Percentiles rank a stretch among this genome's conserved stretches.
These are phyloP conservation scores for Drosophila paramelanica DNA, from an alignment of 2,888 invertebrate species.

Conservation along the genomic window DNA sequence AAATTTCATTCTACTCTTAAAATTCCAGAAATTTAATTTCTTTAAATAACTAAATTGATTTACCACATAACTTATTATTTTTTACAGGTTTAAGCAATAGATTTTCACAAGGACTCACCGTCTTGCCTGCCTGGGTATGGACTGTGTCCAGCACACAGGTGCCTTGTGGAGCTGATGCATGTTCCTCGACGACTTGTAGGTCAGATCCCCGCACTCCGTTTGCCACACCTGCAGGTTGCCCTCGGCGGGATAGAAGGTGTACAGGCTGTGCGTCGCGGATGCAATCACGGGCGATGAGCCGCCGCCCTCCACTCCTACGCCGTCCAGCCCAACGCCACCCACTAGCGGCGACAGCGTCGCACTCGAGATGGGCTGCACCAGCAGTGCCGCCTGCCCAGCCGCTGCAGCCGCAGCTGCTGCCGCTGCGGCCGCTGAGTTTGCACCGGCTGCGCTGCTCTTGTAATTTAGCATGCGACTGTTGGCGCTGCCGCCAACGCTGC, in stretches of 20 bases:
- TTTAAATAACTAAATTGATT: too few species aligned
- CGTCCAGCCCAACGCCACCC: conserved; percentile 62
- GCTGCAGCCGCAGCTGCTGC: conserved; percentile 50
- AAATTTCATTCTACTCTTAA: too few species aligned
- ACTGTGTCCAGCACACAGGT: conserved; percentile 85
- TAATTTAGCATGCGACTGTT: conserved; percentile 82
- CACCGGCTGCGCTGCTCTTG: conserved; percentile 60
- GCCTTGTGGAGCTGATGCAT: conserved; percentile 84
- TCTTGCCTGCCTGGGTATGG: conserved; percentile 85
- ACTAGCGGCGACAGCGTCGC: conserved; percentile 78
- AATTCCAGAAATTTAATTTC: too few species aligned
- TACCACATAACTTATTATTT: background rate
- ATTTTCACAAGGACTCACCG: conserved; percentile 75
- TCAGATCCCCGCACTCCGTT: conserved; percentile 84
- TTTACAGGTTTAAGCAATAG: background rate
- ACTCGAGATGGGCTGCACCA: conserved; percentile 83
- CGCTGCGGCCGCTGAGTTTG: conserved; percentile 41
- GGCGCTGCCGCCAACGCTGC: conserved; percentile 26
- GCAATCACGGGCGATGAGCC: conserved; percentile 83
- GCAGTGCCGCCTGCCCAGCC: conserved; percentile 78
- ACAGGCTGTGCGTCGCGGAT: conserved; percentile 84
- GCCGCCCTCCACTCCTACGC: conserved; percentile 75
- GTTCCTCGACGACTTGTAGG: conserved; percentile 84
- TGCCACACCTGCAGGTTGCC: conserved; percentile 85
- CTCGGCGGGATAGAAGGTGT: conserved; percentile 85